Conservation (phyloP, 2,888 invertebrate genomes). For the Syritta pipiens region DNA sequence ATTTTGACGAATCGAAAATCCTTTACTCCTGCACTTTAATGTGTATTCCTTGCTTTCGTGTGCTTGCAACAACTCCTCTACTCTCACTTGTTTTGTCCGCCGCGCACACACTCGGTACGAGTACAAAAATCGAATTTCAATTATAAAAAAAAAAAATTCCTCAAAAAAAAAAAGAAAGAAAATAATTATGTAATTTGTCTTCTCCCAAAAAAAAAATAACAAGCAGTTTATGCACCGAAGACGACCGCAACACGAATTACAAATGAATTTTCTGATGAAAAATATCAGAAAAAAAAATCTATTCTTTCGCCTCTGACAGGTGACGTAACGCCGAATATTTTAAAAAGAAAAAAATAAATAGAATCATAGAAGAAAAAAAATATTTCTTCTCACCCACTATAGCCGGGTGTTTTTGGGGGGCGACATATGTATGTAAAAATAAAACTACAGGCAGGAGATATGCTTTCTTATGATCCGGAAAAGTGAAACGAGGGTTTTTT, state of each 20-base stretch:
- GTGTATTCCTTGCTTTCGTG: too few relatives aligned
- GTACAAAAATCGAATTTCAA: slow-evolving; percentile 55
- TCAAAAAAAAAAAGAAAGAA: not conserved
- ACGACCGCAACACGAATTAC: slow-evolving; percentile 13
- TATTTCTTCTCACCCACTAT: slow-evolving; percentile 42
- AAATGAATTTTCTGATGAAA: slow-evolving; percentile 34
- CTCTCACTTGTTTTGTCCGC: slow-evolving; percentile 13
- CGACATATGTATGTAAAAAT: slow-evolving; percentile 20
- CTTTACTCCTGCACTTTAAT: too few relatives aligned
- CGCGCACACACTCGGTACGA: slow-evolving; percentile 21
- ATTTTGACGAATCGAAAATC: too few relatives aligned
- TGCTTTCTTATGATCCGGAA: slow-evolving; percentile 21
- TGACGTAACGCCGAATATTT: slow-evolving; percentile 58
- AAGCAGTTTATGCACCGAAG: not conserved
- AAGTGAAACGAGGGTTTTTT: slow-evolving; percentile 9
- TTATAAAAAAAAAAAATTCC: slow-evolving; percentile 8
- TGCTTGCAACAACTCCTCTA: not conserved
- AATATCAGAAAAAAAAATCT: slow-evolving; percentile 16
- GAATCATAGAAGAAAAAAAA: slow-evolving; percentile 6
- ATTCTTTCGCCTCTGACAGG: slow-evolving; percentile 49
- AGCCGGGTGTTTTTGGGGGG: slow-evolving; percentile 11
- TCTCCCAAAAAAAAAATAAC: not conserved
- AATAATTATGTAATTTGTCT: slow-evolving; percentile 53
- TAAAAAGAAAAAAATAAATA: not conserved
- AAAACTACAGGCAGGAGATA: slow-evolving; percentile 17